Conservation (phyloP, 35 echinoderm and acorn worm genomes). For the Apostichopus japonicus region DNA sequence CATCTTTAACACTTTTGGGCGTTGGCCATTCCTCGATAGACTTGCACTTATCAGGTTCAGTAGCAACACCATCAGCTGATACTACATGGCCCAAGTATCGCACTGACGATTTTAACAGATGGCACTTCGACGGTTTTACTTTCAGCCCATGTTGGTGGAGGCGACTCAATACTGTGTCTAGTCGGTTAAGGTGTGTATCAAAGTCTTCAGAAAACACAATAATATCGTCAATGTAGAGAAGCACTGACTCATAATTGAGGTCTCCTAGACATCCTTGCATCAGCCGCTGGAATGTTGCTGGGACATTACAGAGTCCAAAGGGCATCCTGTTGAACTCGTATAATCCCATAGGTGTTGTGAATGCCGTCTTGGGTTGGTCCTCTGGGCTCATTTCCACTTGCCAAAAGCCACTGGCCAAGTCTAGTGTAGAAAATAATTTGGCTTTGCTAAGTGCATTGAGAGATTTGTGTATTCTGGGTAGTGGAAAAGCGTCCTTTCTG, state of each 20-base stretch:
- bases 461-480: slow-evolving; percentile 58
- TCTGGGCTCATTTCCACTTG: slow-evolving; percentile 32
- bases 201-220: slow-evolving; percentile 64
- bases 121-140: slow-evolving; percentile 69
- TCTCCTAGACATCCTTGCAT: slow-evolving; percentile 76
- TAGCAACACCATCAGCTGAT: too few species aligned
- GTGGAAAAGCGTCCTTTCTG: background rate
- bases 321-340: slow-evolving; percentile 78
- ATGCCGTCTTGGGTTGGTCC: slow-evolving; percentile 73
- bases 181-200: slow-evolving; percentile 38
- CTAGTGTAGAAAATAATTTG: slow-evolving; percentile 55
- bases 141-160: slow-evolving; percentile 64
- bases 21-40: too few species aligned
- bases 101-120: slow-evolving; percentile 62
- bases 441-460: slow-evolving; percentile 57
- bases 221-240: slow-evolving; percentile 77
- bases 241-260: too few species aligned
- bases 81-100: too few species aligned
- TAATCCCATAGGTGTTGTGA: slow-evolving; percentile 68
- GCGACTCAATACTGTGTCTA: slow-evolving; percentile 54
- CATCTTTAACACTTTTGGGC: too few species aligned
- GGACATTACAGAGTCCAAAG: slow-evolving; percentile 71
- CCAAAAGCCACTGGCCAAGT: slow-evolving; percentile 47
- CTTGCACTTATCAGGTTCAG: too few species aligned
- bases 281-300: slow-evolving; percentile 68